Conservation (phyloP, 2,888 invertebrate genomes). For the Drosophila pseudotalamancana region DNA sequence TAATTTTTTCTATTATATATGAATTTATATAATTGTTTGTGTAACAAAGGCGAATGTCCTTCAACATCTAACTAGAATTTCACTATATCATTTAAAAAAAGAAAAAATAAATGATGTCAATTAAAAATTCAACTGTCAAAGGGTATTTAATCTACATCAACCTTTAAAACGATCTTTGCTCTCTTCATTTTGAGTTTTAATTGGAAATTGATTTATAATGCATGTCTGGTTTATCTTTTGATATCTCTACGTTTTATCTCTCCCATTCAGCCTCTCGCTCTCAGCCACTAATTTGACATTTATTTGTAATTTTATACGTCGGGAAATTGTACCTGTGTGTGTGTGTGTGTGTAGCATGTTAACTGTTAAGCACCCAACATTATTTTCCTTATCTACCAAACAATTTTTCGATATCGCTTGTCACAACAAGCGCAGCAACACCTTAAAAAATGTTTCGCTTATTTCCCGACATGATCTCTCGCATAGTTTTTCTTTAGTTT, state of each 20-base stretch:
- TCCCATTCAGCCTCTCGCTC: conserved; percentile 6
- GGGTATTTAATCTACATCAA: conserved; percentile 1
- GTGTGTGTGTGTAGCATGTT: conserved; percentile 4
- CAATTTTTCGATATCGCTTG: conserved; percentile 58
- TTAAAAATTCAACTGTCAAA: not conserved
- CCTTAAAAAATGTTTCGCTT: conserved; percentile 63
- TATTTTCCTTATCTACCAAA: conserved; percentile 27
- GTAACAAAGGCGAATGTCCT: no score
- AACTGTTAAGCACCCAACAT: conserved; percentile 34
- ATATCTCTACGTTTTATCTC: conserved; percentile 36
- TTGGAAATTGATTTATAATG: conserved; percentile 57
- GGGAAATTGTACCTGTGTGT: conserved; percentile 7
- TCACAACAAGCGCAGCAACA: conserved; percentile 70
- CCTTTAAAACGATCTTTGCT: not conserved
- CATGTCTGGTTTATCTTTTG: conserved; percentile 42
- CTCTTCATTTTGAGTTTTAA: conserved; percentile 30
- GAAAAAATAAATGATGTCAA: no score
- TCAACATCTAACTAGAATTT: no score
- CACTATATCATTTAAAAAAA: no score
- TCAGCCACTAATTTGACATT: conserved; percentile 60
- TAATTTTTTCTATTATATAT: no score
- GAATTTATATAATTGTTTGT: no score
- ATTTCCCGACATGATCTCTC: conserved; percentile 58
- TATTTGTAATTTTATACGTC: conserved; percentile 44
- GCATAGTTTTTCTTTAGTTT: conserved; percentile 33